A percentile compares a stretch with the other conserved stretches of the same genome.
These are phyloP conservation scores for Microcebus lehilahytsara DNA, from an alignment of 2,113 vertebrate genomes.

Conservation along the genomic window DNA sequence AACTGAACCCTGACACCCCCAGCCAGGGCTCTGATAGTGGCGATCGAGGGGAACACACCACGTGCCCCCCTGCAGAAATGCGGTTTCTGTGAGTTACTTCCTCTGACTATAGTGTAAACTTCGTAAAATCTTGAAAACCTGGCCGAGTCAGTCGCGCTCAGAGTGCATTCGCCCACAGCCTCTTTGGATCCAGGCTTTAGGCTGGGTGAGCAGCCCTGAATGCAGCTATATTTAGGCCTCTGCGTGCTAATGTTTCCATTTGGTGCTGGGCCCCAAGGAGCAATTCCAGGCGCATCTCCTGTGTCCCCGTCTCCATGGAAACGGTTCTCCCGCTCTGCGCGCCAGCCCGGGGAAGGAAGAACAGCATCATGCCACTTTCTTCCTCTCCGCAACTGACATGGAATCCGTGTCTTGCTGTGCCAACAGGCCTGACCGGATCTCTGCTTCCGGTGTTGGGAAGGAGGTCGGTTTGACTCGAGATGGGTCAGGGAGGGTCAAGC, in stretches of 20 bases:
- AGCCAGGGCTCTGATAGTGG: not conserved
- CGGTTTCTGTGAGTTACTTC: not conserved
- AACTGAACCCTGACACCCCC: not conserved
- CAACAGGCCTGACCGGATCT: not conserved
- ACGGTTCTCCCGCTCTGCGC: not conserved
- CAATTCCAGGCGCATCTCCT: slow-evolving; percentile 71
- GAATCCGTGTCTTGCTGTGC: not conserved
- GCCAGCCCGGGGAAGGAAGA: not conserved
- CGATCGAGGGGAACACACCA: not conserved
- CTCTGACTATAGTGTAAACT: slow-evolving; percentile 52
- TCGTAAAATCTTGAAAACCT: slow-evolving; percentile 71
- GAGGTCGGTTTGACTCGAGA: not conserved
- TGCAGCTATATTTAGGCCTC: slow-evolving; percentile 80
- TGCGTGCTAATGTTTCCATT: slow-evolving; percentile 80
- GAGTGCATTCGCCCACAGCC: slow-evolving; percentile 33
- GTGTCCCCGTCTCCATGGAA: slow-evolving; percentile 82
- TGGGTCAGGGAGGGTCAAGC: not conserved
- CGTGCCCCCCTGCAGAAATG: not conserved
- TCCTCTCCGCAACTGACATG: not conserved
- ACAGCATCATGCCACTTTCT: not conserved
- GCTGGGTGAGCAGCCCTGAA: slow-evolving; percentile 59
- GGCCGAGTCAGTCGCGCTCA: not conserved
- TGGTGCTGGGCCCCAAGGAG: slow-evolving; percentile 80
- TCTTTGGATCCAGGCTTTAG: slow-evolving; percentile 54
- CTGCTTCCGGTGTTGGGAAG: not conserved